These are phyloP conservation scores for Galago senegalensis DNA, from an alignment of 2,797 vertebrate species.

Conservation along the genomic window DNA sequence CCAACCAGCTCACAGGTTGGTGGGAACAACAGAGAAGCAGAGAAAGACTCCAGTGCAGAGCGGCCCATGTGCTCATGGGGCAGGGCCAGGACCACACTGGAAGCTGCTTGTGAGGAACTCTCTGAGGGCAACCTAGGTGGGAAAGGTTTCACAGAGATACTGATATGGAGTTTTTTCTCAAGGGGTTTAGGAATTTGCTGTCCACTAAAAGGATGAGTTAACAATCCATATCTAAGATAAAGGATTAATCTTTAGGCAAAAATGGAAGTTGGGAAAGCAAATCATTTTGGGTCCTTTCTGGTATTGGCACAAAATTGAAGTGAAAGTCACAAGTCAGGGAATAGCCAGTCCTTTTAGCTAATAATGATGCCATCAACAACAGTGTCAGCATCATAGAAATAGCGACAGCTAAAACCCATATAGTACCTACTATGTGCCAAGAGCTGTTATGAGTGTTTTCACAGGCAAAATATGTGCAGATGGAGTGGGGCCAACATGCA, in stretches of 20 bases:
- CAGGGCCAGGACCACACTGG: fast-evolving
- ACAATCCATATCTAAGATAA: neutral
- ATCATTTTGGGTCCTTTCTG: neutral
- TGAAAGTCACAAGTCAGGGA: neutral
- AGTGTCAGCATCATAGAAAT: neutral
- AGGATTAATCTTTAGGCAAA: neutral
- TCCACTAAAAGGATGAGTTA: neutral
- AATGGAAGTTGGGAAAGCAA: neutral
- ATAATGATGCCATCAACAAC: neutral
- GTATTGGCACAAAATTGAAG: neutral
- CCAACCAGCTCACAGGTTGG: neutral
- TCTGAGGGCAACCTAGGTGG: neutral
- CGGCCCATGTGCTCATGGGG: too few relatives aligned
- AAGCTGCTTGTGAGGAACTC: neutral
- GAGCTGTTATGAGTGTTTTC: neutral
- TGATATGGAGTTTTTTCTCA: neutral
- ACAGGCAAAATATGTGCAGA: neutral
- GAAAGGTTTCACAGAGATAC: neutral
- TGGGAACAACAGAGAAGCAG: neutral
- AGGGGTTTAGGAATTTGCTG: neutral
- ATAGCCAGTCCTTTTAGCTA: neutral
- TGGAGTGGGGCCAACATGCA: fast-evolving
- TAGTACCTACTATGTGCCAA: too few relatives aligned
- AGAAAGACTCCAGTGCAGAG: neutral
- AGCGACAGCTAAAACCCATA: fast-evolving